Conservation (phyloP, 2,888 invertebrate species). For the Rugalucina vietnamica region DNA sequence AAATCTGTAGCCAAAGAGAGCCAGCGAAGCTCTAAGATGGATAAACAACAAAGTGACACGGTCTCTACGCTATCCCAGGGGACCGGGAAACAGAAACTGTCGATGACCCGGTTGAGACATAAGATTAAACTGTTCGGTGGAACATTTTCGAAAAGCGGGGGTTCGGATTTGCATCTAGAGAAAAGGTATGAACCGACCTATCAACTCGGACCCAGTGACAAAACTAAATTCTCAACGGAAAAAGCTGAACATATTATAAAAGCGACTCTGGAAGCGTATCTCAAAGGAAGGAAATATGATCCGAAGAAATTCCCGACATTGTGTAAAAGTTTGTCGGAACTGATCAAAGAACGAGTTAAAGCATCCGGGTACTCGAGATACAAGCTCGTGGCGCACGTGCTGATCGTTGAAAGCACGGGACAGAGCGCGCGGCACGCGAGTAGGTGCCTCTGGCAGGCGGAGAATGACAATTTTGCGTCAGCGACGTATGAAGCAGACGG, state of each 20-base stretch:
- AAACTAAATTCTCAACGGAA: constrained; percentile 58
- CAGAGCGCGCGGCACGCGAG: constrained; percentile 71
- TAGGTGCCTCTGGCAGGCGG: constrained; percentile 73
- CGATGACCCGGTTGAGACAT: constrained; percentile 57
- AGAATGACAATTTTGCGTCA: constrained; percentile 73
- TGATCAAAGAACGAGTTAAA: constrained; percentile 75
- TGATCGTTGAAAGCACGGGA: constrained; percentile 71
- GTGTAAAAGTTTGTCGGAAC: constrained; percentile 73
- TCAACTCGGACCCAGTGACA: constrained; percentile 65
- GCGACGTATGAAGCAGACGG: constrained; percentile 67
- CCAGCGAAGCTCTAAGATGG: not conserved
- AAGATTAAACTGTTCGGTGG: constrained; percentile 67
- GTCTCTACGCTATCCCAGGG: constrained; percentile 51
- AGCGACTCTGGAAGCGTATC: constrained; percentile 67
- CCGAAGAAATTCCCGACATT: constrained; percentile 70
- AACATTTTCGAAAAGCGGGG: constrained; percentile 56
- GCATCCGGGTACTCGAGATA: constrained; percentile 68
- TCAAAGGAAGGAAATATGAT: constrained; percentile 72
- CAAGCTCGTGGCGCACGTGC: constrained; percentile 73
- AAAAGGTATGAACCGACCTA: constrained; percentile 72
- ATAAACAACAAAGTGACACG: constrained; percentile 41
- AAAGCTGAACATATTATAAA: constrained; percentile 72
- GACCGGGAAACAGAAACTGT: constrained; percentile 50
- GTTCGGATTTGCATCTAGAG: constrained; percentile 60
- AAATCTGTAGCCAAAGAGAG: not conserved